phyloP scores from a whole-genome alignment of 2,797 vertebrate genomes.

The Gadopsis bispinosus region DNA sequence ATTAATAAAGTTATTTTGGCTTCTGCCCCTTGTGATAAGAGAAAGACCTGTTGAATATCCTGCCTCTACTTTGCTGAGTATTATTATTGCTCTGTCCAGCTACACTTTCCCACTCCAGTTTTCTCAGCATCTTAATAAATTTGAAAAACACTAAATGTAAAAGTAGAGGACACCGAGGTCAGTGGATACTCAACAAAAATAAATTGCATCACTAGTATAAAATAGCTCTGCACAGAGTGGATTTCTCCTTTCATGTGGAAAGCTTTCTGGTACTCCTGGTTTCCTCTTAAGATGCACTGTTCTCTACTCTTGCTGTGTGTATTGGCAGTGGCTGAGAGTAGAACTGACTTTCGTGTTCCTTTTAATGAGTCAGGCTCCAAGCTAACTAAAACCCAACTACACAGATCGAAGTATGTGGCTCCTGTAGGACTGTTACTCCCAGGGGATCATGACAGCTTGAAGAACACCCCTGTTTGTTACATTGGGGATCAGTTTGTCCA shows the following conservation, averaged over 20 bases:
- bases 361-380: slow-evolving; percentile 41
- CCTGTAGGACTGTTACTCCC: slow-evolving; percentile 18
- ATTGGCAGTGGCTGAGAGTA: slow-evolving; percentile 24
- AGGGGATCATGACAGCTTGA: not conserved
- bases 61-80: not conserved
- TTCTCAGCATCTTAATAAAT: slow-evolving; percentile 9
- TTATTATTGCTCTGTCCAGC: slow-evolving; percentile 17
- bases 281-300: slow-evolving; percentile 21
- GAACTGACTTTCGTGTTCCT: slow-evolving; percentile 30
- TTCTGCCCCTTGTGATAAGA: not conserved
- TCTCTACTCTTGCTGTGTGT: slow-evolving; percentile 8
- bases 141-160: slow-evolving; percentile 6
- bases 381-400: slow-evolving; percentile 2
- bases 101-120: slow-evolving; percentile 8
- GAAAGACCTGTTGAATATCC: not conserved
- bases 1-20: not conserved
- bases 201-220: not conserved
- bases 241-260: not conserved
- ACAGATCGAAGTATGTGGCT: slow-evolving; percentile 31
- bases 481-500: slow-evolving; percentile 25
- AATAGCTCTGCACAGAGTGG: not conserved
- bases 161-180: not conserved
- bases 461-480: not conserved
- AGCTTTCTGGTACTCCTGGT: slow-evolving; percentile 8
- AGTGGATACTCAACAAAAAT: not conserved